Evolutionary conservation across 2,888 invertebrate species (phyloP).

Genomic region (Pharmacophagus antenor): DNA sequence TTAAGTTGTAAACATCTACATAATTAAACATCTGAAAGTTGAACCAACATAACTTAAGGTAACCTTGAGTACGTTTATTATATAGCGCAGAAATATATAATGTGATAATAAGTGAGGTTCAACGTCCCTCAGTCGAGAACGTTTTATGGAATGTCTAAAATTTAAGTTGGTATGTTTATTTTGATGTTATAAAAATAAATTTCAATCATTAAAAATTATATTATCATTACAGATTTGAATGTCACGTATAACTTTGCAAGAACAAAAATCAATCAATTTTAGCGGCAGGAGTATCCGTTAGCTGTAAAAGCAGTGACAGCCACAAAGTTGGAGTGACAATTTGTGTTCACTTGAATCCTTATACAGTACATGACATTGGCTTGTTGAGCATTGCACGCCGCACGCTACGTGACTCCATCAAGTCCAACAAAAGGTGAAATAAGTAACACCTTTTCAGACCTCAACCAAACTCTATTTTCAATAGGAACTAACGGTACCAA

Average conservation of each 20-base stretch:
- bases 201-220: too few relatives aligned
- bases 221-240: too few relatives aligned
- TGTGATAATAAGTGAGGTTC: too few relatives aligned
- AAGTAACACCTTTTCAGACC: conserved; percentile 16
- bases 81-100: too few relatives aligned
- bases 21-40: too few relatives aligned
- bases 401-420: conserved; percentile 21
- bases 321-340: conserved; percentile 15
- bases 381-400: conserved; percentile 3
- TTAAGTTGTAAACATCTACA: too few relatives aligned
- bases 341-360: conserved; percentile 15
- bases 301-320: conserved; percentile 3
- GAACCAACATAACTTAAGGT: too few relatives aligned
- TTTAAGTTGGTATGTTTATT: too few relatives aligned
- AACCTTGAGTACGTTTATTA: too few relatives aligned
- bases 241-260: background rate
- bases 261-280: background rate
- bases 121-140: too few relatives aligned
- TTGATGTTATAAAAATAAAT: too few relatives aligned
- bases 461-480: conserved; percentile 2
- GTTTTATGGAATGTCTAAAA: too few relatives aligned
- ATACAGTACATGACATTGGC: conserved; percentile 15
- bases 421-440: conserved; percentile 8
- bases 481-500: conserved; percentile 5
- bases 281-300: conserved; percentile 2